Evolutionary conservation across 2,888 invertebrate species (phyloP), one percentile per base, ranked within the genome.

Genomic region (Xestia xanthographa): DNA sequence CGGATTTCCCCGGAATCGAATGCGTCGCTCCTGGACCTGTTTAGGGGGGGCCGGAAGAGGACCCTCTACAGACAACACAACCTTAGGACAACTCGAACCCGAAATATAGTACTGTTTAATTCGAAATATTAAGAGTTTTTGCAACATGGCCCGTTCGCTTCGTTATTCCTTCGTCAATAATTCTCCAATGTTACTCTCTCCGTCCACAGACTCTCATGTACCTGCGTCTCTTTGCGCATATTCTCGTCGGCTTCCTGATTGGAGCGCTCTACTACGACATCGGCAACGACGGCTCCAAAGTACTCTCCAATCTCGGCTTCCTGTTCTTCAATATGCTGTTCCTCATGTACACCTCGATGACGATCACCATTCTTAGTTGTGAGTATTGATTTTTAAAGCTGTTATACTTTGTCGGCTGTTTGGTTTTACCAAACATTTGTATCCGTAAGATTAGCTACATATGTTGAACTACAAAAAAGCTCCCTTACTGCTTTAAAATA

Each of bases 301-400:
- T 99, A 79, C 97, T 99, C 83, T 99, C 99, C 92, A 99, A 99
- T 95, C 98, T 99, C 87, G 99, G 99, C 82, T 99, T 99, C 97
- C 97, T 99, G 43, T 99, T 99, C 97, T 99, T 99, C 97, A 99
- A 99, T 94, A 99, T 99, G 98, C 97, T 99, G 92, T 99, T 99
- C 97, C 97, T 99, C 86, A 99, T 99, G 99, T 99, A 99, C 97
- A 99, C 99, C 0, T 99, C 99, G n/a, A 99, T 99, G 98, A 99
- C 99, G 93, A 99, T 99, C 90, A 99, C 99, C 66, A 99, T 99
- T 91, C 97, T 99, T 87, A 99, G 99, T 91, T 99, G 99, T 99
- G 96, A 98, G 98, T 97, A 89, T 63, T 63, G n/a, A 41, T 41
- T 62, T 14, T 12, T 22, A 22, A 62, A 38, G 9, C 20, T 58